These are phyloP conservation scores for Chrysomallon squamiferum DNA, from an alignment of 1,140 invertebrate species.

Conservation along the genomic window DNA sequence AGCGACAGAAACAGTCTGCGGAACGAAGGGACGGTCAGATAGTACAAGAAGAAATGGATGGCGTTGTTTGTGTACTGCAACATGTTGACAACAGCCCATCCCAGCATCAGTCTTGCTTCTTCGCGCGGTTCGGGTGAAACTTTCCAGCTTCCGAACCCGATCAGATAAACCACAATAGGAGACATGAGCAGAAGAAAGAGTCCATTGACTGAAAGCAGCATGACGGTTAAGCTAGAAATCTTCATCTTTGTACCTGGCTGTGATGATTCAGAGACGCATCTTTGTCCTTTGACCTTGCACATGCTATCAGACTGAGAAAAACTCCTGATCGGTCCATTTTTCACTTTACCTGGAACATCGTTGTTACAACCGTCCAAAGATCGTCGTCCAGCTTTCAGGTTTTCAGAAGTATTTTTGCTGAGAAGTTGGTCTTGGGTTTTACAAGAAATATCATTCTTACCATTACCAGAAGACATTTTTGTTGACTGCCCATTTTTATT, in stretches of 20 bases:
- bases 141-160: constrained; percentile 38
- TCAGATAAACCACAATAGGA: constrained; percentile 46
- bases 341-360: too few relatives aligned
- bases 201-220: constrained; percentile 44
- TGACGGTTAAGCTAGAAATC: constrained; percentile 40
- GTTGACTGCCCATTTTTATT: too few relatives aligned
- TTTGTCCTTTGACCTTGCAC: too few relatives aligned
- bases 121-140: constrained; percentile 1
- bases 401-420: too few relatives aligned
- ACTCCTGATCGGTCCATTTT: too few relatives aligned
- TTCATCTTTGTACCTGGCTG: background rate
- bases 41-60: constrained; percentile 57
- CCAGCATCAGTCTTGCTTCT: constrained; percentile 28
- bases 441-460: too few relatives aligned
- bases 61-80: constrained; percentile 55
- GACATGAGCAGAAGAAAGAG: constrained; percentile 47
- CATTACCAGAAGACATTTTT: too few relatives aligned
- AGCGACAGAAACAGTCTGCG: constrained; percentile 31
- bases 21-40: constrained; percentile 49
- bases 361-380: too few relatives aligned
- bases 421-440: too few relatives aligned
- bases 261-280: background rate
- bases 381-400: too few relatives aligned
- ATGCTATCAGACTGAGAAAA: too few relatives aligned
- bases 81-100: constrained; percentile 51